Percentiles rank a stretch among this genome's conserved stretches.
Evolutionary conservation across 2,888 invertebrate genomes (phyloP).

Genomic region (Drosophila kanekoi): DNA sequence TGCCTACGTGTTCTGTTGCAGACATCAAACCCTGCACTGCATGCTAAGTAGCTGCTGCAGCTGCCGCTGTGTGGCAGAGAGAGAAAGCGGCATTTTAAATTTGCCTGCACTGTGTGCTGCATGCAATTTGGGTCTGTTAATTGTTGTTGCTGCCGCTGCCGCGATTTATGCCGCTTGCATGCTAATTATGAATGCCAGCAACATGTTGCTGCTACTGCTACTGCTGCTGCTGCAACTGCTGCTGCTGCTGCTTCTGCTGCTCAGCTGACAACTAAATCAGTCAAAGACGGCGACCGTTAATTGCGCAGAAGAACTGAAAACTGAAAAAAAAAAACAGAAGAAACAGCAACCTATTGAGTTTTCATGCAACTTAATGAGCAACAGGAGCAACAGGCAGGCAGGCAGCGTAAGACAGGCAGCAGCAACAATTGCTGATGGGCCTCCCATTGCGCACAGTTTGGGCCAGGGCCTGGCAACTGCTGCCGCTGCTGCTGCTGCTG

Average conservation of each 20-base stretch:
- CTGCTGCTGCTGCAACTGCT: constrained; percentile 42
- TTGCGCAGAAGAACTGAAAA: constrained; percentile 34
- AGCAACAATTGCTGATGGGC: constrained; percentile 55
- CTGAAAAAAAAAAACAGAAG: constrained; percentile 1
- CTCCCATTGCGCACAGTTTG: constrained; percentile 75
- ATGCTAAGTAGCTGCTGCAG: constrained; percentile 67
- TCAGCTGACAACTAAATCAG: constrained; percentile 78
- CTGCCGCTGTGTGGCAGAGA: constrained; percentile 14
- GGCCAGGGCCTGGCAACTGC: constrained; percentile 37
- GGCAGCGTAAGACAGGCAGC: constrained; percentile 53
- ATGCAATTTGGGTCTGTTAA: constrained; percentile 78
- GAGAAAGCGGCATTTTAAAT: constrained; percentile 38
- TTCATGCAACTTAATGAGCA: constrained; percentile 79
- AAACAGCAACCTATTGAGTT: constrained; percentile 65
- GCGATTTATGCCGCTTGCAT: constrained; percentile 79
- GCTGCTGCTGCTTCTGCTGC: constrained; percentile 20
- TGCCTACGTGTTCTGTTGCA: constrained; percentile 76
- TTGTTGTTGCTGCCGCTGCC: constrained; percentile 66
- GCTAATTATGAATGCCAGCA: constrained; percentile 72
- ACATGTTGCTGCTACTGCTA: constrained; percentile 55
- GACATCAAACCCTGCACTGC: constrained; percentile 68
- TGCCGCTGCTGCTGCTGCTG: constrained; percentile 8
- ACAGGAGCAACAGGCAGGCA: constrained; percentile 58
- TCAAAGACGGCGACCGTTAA: constrained; percentile 65
- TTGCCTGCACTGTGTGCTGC: constrained; percentile 45